Evolutionary conservation across 2,888 invertebrate species (phyloP).

Genomic region (Philopedon plagiatum): DNA sequence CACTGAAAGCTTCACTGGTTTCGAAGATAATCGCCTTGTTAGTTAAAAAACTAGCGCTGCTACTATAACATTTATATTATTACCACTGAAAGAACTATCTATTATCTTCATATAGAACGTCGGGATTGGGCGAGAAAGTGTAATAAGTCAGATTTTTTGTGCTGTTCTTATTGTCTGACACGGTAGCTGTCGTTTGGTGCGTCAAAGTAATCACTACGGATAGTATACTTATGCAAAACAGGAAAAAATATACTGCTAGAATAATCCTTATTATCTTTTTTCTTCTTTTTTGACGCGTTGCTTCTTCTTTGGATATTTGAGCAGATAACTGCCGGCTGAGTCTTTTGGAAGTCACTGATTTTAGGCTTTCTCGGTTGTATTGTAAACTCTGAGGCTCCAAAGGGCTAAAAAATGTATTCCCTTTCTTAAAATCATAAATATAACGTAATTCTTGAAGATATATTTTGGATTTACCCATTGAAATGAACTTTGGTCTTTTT

Average conservation of each 20-base stretch:
- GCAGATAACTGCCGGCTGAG: conserved; percentile 3
- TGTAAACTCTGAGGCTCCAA: not conserved
- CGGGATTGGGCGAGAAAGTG: conserved; percentile 60
- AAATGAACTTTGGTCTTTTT: too few species aligned
- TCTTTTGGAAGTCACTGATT: not conserved
- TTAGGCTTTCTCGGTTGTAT: not conserved
- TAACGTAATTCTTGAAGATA: too few species aligned
- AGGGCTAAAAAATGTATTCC: conserved; percentile 6
- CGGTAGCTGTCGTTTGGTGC: conserved; percentile 59
- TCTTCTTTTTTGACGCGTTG: conserved; percentile 73
- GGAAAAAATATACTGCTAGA: conserved; percentile 39
- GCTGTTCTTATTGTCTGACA: conserved; percentile 46
- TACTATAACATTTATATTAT: not conserved
- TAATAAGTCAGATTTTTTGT: conserved; percentile 62
- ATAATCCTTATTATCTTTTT: conserved; percentile 76
- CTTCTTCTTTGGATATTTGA: conserved; percentile 15
- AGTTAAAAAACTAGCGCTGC: too few species aligned
- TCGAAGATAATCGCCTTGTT: too few species aligned
- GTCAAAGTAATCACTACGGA: conserved; percentile 85
- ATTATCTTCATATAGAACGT: conserved; percentile 20
- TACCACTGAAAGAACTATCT: conserved; percentile 24
- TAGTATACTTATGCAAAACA: conserved; percentile 75
- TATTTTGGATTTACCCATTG: too few species aligned
- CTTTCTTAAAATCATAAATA: not conserved
- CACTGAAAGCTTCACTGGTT: too few species aligned